Conservation (phyloP, 2,797 vertebrate species). For the Otolemur crassicaudatus region DNA sequence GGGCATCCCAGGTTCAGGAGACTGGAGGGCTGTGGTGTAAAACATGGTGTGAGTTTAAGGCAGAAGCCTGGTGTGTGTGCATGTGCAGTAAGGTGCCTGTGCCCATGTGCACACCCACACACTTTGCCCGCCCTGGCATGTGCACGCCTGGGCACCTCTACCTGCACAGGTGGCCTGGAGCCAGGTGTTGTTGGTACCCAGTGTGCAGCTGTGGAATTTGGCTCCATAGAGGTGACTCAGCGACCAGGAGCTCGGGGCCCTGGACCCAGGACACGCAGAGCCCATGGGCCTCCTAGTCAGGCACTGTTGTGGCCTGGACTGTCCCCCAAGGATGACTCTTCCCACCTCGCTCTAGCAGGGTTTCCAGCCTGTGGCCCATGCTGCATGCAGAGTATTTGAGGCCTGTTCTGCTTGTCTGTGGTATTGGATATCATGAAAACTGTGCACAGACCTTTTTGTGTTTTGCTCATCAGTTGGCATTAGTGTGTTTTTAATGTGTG, state of each 20-base stretch:
- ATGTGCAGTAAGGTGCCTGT: background rate
- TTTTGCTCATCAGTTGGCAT: no score
- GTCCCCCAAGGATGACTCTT: background rate
- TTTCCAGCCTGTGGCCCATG: no score
- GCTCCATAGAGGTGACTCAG: slow-evolving; percentile 60
- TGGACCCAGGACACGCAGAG: background rate
- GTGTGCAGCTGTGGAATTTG: background rate
- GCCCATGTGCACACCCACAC: background rate
- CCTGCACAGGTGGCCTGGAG: slow-evolving; percentile 11
- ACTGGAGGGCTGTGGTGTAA: background rate
- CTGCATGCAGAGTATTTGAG: no score
- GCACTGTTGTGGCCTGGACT: background rate
- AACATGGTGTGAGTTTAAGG: background rate
- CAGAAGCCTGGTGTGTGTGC: no score
- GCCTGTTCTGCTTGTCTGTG: no score
- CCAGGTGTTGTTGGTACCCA: background rate
- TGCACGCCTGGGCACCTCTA: background rate
- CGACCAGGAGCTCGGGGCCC: background rate
- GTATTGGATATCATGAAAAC: no score
- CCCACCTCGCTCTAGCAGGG: background rate
- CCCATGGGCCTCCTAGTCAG: background rate
- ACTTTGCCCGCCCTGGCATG: background rate
- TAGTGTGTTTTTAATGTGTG: no score
- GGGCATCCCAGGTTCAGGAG: rapidly evolving
- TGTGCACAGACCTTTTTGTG: no score